A percentile compares a stretch with the other conserved stretches of the same genome.
Evolutionary conservation across 1,140 invertebrate genomes (phyloP).

Genomic region (Monochamus saltuarius): DNA sequence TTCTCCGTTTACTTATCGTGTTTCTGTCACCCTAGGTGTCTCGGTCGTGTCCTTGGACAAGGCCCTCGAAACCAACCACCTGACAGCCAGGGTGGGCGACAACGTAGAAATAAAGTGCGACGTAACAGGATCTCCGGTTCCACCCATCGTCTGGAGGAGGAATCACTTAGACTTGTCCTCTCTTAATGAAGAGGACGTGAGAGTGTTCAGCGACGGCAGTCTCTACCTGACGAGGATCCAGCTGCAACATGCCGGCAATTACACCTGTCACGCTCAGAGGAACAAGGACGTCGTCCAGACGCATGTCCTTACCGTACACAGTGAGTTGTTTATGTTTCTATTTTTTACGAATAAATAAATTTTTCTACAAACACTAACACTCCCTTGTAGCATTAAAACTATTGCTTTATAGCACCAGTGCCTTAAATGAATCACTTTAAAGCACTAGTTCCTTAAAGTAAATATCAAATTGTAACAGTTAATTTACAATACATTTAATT

Average conservation of each 20-base stretch:
- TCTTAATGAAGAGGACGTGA: slow-evolving; percentile 65
- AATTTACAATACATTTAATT: no score
- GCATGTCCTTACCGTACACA: slow-evolving; percentile 74
- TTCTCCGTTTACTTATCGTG: background rate
- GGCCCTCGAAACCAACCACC: slow-evolving; percentile 69
- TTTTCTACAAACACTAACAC: no score
- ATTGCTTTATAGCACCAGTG: no score
- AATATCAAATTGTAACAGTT: no score
- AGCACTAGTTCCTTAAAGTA: no score
- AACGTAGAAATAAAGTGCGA: slow-evolving; percentile 82
- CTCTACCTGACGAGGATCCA: slow-evolving; percentile 75
- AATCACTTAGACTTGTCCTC: slow-evolving; percentile 67
- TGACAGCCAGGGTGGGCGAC: slow-evolving; percentile 70
- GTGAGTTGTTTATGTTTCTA: slow-evolving; percentile 57
- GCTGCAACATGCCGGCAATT: slow-evolving; percentile 77
- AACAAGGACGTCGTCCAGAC: slow-evolving; percentile 76
- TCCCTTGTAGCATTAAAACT: no score
- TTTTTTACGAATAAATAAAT: no score
- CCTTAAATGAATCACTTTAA: no score
- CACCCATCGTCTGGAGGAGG: slow-evolving; percentile 72
- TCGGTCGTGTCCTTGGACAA: slow-evolving; percentile 74
- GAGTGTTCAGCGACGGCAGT: slow-evolving; percentile 72
- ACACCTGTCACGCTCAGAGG: slow-evolving; percentile 74
- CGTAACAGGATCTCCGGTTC: slow-evolving; percentile 68
- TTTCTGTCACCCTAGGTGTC: slow-evolving; percentile 57